phyloP scores from a whole-genome alignment of 2,113 vertebrate species.

The Cyphomyrus discorhynchus region DNA sequence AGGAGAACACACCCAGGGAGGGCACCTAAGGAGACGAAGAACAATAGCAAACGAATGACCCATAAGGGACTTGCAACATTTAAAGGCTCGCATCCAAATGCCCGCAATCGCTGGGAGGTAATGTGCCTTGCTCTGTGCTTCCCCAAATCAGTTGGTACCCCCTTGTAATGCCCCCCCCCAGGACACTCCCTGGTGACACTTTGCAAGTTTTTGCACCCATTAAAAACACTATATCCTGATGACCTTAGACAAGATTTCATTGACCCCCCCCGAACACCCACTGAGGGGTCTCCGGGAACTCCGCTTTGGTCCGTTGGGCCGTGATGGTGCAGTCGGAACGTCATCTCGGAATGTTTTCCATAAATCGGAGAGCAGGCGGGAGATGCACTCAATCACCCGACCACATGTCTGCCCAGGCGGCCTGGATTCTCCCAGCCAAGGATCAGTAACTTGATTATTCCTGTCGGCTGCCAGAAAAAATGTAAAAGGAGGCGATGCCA shows the following conservation, averaged over 20 bases:
- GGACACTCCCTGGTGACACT: not conserved
- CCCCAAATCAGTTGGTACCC: not conserved
- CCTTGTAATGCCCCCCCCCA: not conserved
- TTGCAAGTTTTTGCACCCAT: not conserved
- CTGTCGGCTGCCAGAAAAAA: conserved; percentile 33
- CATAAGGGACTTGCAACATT: not conserved
- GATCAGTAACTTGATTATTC: conserved; percentile 43
- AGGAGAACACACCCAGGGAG: not conserved
- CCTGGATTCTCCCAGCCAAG: conserved; percentile 14
- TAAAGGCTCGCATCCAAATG: not conserved
- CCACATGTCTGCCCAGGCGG: conserved; percentile 30
- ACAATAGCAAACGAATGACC: not conserved
- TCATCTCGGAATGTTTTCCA: conserved; percentile 33
- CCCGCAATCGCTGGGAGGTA: not conserved
- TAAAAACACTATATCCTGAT: not conserved
- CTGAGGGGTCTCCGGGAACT: conserved; percentile 20
- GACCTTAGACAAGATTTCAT: not conserved
- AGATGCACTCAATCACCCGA: conserved; percentile 37
- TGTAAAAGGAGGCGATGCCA: conserved; percentile 34
- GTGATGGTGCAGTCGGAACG: conserved; percentile 27
- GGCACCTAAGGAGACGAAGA: not conserved
- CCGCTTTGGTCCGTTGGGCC: not conserved
- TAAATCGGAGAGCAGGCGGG: conserved; percentile 37
- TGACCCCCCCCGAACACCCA: not conserved
- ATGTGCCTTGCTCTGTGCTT: not conserved